These are phyloP conservation scores for Ophiodon elongatus DNA, from an alignment of 2,113 vertebrate species.

Conservation along the genomic window DNA sequence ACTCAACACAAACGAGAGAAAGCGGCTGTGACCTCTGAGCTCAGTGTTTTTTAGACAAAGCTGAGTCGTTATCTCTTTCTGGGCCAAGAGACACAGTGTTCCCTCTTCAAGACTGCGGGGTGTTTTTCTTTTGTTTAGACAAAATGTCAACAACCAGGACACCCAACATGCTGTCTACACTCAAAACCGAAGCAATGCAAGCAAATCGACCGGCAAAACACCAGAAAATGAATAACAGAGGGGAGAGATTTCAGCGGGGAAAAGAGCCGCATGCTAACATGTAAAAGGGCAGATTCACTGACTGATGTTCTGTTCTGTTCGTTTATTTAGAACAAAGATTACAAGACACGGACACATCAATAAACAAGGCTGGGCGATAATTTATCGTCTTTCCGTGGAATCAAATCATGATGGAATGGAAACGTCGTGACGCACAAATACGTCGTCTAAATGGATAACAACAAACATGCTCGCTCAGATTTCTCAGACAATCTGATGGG, in stretches of 20 bases:
- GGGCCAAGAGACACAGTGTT: slow-evolving; percentile 18
- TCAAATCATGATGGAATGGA: too few species aligned
- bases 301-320: too few species aligned
- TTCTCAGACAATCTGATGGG: too few species aligned
- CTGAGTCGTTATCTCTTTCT: slow-evolving; percentile 14
- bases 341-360: not conserved
- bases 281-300: not conserved
- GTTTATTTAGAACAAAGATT: too few species aligned
- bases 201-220: not conserved
- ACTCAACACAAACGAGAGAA: not conserved
- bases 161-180: slow-evolving; percentile 19
- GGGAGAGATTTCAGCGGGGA: not conserved
- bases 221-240: not conserved
- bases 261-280: not conserved
- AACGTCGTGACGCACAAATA: too few species aligned
- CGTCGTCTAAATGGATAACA: too few species aligned
- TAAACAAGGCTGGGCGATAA: not conserved
- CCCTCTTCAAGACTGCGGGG: slow-evolving; percentile 14
- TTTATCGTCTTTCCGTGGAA: not conserved
- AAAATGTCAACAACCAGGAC: slow-evolving; percentile 42
- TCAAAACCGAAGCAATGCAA: slow-evolving; percentile 5
- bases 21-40: not conserved
- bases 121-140: not conserved
- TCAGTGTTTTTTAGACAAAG: not conserved
- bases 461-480: too few species aligned